Base-by-base conservation (phyloP, 1,140 invertebrate genomes). In the Drosophila tsacasi region DNA sequence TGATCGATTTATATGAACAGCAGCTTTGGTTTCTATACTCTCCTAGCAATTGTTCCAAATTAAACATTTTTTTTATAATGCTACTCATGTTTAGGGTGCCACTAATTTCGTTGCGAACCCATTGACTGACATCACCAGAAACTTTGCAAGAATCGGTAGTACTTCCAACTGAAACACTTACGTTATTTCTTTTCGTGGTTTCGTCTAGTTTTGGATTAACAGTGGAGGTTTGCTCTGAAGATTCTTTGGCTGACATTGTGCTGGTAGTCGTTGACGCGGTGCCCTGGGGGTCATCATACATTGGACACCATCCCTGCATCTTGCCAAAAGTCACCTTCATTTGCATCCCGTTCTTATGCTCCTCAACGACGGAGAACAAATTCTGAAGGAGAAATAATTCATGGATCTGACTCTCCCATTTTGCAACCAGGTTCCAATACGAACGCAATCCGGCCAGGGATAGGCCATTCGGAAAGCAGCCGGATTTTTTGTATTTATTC, bases 1-100 rank as follows among this genome's bases (percentile, higher is more conserved):
- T 60, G n/a, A 86, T n/a, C 3, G 69, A 44, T 5, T 52, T 40
- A 35, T 87, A 76, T 12, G 76, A 76, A 32, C 76, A 79, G 37
- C 83, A 86, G 3, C 32, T 47, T 1, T 19, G 17, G 1, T 17
- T 40, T 0, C 25, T 7, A 10, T 66, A 15, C 0, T 47, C 49
- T 1, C 57, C 37, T 1, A 76, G 19, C 30, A 54, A 13, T 30
- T 50, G 21, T n/a, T 19, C 5, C 64, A 5, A 46, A 60, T 60
- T 19, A 0, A 49, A 23, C 21, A 65, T 9, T 32, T 13, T 35
- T 0, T 52, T 8, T 0, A 30, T 35, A 3, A 82, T 17, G 27
- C 32, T 27, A 15, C 13, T 17, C 2, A 87, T 13, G 3, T 25
- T n/a, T 12, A 27, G 15, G 2, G n/a, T 40, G 5, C 40, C 27